Base-by-base conservation (phyloP, 2,888 invertebrate species). In the Melikaiella ostensackeni region DNA sequence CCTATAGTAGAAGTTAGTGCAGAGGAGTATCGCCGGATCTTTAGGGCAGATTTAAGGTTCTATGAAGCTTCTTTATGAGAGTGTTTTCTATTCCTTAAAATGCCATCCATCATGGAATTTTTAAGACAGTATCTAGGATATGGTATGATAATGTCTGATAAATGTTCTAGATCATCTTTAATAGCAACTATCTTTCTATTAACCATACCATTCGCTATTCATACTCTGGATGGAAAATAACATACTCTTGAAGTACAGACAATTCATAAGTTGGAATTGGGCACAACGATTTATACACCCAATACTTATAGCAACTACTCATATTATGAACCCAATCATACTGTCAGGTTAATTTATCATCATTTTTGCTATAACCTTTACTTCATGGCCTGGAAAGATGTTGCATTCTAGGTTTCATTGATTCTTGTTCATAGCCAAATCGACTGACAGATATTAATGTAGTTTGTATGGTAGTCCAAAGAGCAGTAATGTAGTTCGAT, bases 1-100 rank as follows among this genome's bases (percentile, higher is more conserved):
- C 30, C 19, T 50, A 9, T 70, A 70, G 50, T 70, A 50, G 70
- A 70, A 70, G 70, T 70, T 70, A 70, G 70, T 70, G 13, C 38
- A n/a, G 11, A 46, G n/a, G 27, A 30, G 46, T 30, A 30, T 24
- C 30, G 70, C n/a, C 50, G n/a, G 30, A 70, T 30, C 30, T 70
- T 50, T 70, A 70, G 30, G 27, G n/a, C 30, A 30, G 50, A 70
- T 70, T 70, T 70, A 70, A 46, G 11, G n/a, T 9, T 11, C 9
- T 19, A 27, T 30, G n/a, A 30, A 70, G 19, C 9, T 30, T 70
- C 5, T 50, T 50, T 50, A 50, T 50, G n/a, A n/a, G n/a, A 50
- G 8, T 50, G 50, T 50, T 50, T 50, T n/a, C 8, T 50, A 50
- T n/a, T 50, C 50, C 50, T 50, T 2, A 50, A 9, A n/a, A n/a